These are phyloP conservation scores for Muntiacus reevesi DNA, from an alignment of 2,113 vertebrate species.

Conservation along the genomic window DNA sequence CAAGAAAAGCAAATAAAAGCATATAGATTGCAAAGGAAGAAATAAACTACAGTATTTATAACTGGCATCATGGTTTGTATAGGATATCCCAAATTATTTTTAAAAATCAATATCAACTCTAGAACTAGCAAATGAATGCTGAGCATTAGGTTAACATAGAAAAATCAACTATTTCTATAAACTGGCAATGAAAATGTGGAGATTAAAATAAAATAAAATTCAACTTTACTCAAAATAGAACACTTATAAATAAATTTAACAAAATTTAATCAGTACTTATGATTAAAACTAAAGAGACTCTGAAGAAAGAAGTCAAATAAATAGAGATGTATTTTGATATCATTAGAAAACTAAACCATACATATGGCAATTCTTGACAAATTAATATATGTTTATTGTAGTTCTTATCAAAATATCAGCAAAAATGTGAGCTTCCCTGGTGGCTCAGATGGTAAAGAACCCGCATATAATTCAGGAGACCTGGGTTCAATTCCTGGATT, in stretches of 20 bases:
- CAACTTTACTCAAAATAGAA: not conserved
- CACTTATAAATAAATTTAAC: not conserved
- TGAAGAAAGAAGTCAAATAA: not conserved
- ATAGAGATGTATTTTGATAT: not conserved
- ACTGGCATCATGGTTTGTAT: not conserved
- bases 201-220: not conserved
- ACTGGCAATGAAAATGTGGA: not conserved
- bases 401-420: not conserved
- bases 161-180: not conserved
- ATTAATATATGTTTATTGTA: not conserved
- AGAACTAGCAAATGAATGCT: not conserved
- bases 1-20: constrained; percentile 10
- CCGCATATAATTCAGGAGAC: fast-evolving
- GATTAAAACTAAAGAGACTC: not conserved
- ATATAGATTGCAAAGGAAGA: not conserved
- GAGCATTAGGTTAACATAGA: not conserved
- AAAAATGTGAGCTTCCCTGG: not conserved
- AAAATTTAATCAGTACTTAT: not conserved
- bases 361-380: not conserved
- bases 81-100: not conserved
- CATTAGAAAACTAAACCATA: not conserved
- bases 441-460: not conserved
- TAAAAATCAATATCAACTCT: not conserved
- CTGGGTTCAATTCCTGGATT: not conserved
- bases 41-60: not conserved